Evolutionary conservation across 2,113 vertebrate species (phyloP), one percentile per base, ranked within the genome.

Genomic region (Phrynosoma platyrhinos): DNA sequence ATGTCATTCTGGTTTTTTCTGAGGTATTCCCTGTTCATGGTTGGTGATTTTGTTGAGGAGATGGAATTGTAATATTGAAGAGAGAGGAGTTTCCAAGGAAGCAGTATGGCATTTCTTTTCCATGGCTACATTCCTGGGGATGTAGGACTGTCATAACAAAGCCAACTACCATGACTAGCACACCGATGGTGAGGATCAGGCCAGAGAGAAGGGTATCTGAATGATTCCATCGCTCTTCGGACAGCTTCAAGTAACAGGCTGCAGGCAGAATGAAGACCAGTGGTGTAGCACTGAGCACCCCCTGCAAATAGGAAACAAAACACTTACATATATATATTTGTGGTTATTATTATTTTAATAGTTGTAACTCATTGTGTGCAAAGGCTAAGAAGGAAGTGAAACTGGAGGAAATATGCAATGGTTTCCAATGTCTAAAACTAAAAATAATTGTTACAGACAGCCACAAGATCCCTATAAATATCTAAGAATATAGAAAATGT

Each of bases 181-280:
- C 91, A n/a, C 98, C 98, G 0, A 96, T 55, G 9, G 95, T 47
- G 40, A 99, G 96, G 91, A 99, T 95, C 83, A 97, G 42, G 55
- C 88, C 83, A 55, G 98, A 96, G 42, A 98, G 90, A 84, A 98
- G 47, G 82, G 98, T 98, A 93, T 98, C 97, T 2, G 91, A 89
- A 82, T 98, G 96, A 90, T 96, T 98, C 98, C 97, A 98, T 66
- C 95, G 96, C 47, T 98, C 97, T 64, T 96, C 74, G 25, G 98
- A 98, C 64, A 99, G 97, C 89, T 96, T 99, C 84, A 99, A 95
- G 90, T 97, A 99, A 92, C 99, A 99, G 0, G 98, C 98, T 1
- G 98, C 96, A 6, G 98, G 98, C 62, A 99, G 96, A 96, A 99
- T 98, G 97, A 99, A 99, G 95, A 99, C 98, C 78, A 99, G 96